Base-by-base conservation (phyloP, 2,113 vertebrate genomes). In the Antidorcas marsupialis region DNA sequence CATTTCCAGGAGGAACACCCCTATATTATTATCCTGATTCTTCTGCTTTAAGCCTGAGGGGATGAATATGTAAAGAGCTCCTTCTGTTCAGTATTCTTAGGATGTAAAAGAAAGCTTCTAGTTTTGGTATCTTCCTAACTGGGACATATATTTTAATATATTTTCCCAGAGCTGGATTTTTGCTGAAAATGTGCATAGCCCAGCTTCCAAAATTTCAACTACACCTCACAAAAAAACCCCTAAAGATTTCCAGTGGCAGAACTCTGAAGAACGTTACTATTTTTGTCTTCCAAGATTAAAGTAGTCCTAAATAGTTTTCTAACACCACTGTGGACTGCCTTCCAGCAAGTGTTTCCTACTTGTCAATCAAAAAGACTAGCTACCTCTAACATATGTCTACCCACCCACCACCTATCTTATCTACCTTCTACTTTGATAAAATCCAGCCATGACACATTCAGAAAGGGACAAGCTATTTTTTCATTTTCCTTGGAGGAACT, bases 211-310 rank as follows among this genome's bases (percentile, higher is more conserved):
- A 82, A 28, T 43, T 92, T 93, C n/a, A 82, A 43, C 17, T 36
- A 43, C 7, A 85, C 17, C 43, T 92, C 36, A 45, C 47, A 50
- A 47, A 33, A 79, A 67, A 45, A 23, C 2, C 8, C n/a, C 39
- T 90, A n/a, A 93, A 94, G 87, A 87, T 53, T 86, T 33, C n/a
- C 47, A 89, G 60, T 62, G 45, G 62, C 28, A 71, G 67, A 92
- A 53, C 79, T 86, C 67, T 36, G 67, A 45, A 89, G 82, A 91
- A 93, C 6, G 45, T 79, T 91, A 36, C 94, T 87, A 84, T 95
- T 96, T 97, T 95, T 92, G 95, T 87, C 57, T 76, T 59, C 47
- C 27, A 84, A 97, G 83, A 95, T 97, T 95, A 98, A 95, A 62
- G 91, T 53, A 19, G 45, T 50, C 64, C 84, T 95, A 94, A 94